Conservation (phyloP, 2,113 vertebrate genomes). For the Spea bombifrons region DNA sequence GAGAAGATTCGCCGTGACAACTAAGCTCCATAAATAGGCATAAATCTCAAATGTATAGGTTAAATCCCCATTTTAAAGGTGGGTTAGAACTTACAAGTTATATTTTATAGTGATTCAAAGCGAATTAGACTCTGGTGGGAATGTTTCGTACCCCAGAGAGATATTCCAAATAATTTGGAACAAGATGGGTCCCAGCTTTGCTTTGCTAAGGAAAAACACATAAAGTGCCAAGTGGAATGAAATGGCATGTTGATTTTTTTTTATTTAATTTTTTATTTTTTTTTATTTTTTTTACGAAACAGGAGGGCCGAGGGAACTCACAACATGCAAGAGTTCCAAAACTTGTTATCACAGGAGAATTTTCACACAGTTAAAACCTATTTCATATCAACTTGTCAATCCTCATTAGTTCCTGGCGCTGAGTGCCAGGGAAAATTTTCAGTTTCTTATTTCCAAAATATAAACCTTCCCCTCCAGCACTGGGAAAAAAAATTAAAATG, state of each 20-base stretch:
- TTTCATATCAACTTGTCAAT: conserved; percentile 58
- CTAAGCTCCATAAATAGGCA: too few species aligned
- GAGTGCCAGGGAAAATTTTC: conserved; percentile 53
- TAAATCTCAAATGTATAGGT: too few species aligned
- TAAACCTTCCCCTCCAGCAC: conserved; percentile 60
- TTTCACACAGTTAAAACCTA: conserved; percentile 54
- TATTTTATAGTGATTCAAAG: too few species aligned
- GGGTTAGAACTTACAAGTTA: background rate
- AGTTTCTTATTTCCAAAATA: conserved; percentile 60
- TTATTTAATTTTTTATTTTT: background rate
- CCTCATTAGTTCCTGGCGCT: conserved; percentile 55
- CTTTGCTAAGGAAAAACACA: background rate
- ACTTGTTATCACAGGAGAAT: conserved; percentile 60
- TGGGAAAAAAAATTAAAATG: conserved; percentile 68
- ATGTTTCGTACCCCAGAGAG: background rate
- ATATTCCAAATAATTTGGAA: background rate
- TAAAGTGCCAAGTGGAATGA: conserved; percentile 12
- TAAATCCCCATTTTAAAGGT: background rate
- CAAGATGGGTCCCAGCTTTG: background rate
- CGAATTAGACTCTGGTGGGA: background rate
- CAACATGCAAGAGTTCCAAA: conserved; percentile 52
- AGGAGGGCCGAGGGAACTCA: background rate
- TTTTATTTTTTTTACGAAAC: background rate
- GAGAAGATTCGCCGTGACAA: too few species aligned
- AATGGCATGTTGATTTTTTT: background rate